Base-by-base conservation (phyloP, 2,113 vertebrate genomes). In the Pedionomus torquatus region DNA sequence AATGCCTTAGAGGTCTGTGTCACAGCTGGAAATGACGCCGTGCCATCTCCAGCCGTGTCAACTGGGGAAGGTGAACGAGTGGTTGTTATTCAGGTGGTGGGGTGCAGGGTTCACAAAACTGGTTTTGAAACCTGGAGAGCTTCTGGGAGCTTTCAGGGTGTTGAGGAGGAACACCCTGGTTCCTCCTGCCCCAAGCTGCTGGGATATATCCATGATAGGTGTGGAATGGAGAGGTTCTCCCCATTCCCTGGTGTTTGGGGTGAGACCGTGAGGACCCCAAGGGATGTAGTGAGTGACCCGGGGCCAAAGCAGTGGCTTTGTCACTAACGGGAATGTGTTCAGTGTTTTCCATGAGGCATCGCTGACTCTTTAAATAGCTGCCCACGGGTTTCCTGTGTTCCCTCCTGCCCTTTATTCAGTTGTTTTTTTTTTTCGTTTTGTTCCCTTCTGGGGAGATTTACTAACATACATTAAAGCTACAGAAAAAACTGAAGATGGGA, bases 341-440 rank as follows among this genome's bases (percentile, higher is more conserved):
- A 52, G 90, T 60, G 88, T 85, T 96, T 92, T 87, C 95, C 92
- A 68, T 78, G 92, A 95, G 92, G 20, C 90, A 51, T 5, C 30
- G 4, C 76, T 65, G 68, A 44, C 52, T 94, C 94, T 52, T 89
- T 82, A 81, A 46, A 78, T 43, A 65, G 70, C 90, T 89, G 51
- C 83, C 93, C 94, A 82, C 24, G 3, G 86, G 72, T 87, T 95
- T 91, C 92, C 94, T 95, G 91, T 69, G 55, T 11, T 89, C 89
- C 90, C 86, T 94, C 79, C 65, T 70, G 83, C 86, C 30, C 69
- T 75, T 46, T 31, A 7, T 37, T 75, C 39, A 21, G 3, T 15
- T 43, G n/a, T n/a, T n/a, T 44, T 44, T 28, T 23, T 10, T 60
- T 87, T 19, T 3, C 31, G 9, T n/a, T 63, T 94, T 92, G 37